phyloP scores from a whole-genome alignment of 1,140 invertebrate species.

The Aricia agestis region DNA sequence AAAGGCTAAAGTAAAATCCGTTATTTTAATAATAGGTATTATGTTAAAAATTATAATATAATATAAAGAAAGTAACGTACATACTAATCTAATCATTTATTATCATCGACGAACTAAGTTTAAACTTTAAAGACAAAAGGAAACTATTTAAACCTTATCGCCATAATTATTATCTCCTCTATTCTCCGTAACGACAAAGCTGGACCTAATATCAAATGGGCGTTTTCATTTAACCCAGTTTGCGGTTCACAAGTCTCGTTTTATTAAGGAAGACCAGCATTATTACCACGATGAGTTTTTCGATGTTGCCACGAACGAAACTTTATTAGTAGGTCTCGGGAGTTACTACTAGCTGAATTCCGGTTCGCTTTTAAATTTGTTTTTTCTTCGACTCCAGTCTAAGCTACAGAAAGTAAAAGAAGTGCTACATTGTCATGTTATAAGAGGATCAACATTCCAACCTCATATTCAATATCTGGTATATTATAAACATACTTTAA shows the following conservation, averaged over 20 bases:
- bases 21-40: not conserved
- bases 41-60: too few species aligned
- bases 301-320: not conserved
- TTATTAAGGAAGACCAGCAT: constrained; percentile 1
- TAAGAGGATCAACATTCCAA: not conserved
- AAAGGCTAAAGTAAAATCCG: not conserved
- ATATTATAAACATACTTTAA: too few species aligned
- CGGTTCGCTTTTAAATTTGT: not conserved
- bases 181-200: not conserved
- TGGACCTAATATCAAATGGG: constrained; percentile 2
- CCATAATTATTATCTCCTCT: not conserved
- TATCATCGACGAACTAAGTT: not conserved
- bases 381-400: not conserved
- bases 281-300: not conserved
- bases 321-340: not conserved
- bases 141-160: not conserved
- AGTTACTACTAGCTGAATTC: not conserved
- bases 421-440: not conserved
- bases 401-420: not conserved
- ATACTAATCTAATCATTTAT: too few species aligned
- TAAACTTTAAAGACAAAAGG: not conserved
- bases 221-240: constrained; percentile 3
- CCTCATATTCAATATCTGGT: not conserved
- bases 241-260: not conserved
- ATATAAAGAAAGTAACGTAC: too few species aligned